Evolutionary conservation across 2,113 vertebrate species (phyloP), one percentile per base, ranked within the genome.

Genomic region (Lamprologus sp.): DNA sequence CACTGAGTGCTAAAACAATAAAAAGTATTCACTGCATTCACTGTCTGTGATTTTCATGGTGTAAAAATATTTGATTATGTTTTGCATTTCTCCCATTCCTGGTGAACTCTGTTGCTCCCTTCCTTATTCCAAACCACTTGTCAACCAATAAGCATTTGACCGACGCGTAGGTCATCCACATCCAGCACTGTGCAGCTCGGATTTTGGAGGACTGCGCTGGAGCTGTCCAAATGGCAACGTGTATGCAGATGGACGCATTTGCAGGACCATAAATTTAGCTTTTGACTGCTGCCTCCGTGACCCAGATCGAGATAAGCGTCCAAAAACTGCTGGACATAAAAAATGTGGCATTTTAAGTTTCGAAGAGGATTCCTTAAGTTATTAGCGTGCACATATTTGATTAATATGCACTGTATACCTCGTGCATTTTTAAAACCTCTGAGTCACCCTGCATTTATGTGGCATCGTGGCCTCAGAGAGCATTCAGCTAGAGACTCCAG

Each of bases 191-290:
- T 14, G 63, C 35, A 40, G 35, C n/a, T 68, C 3, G 2, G 35
- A 40, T 68, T 68, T 68, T 40, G 35, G 63, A 68, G 63, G 35
- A 40, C 35, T 68, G 63, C 35, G 1, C 35, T 37, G 63, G n/a
- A 40, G 2, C 35, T 40, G 12, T 68, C 63, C n/a, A 68, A 68
- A 68, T 37, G 0, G 0, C 10, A 68, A 68, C 3, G 2, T 0
- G 12, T 23, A 23, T 40, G 63, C 35, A 40, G n/a, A 68, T 40
- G n/a, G n/a, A 68, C 3, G 12, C n/a, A 23, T 68, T 68, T 14
- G n/a, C 35, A 40, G 19, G 4, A 40, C n/a, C 35, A 40, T 68
- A 68, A 40, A 68, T 68, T 23, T 40, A 3, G 5, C 63, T 23
- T 40, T 40, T 68, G 42, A 47, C 14, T 28, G 70, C 70, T 75